A percentile compares a stretch with the other conserved stretches of the same genome.
phyloP scores from a whole-genome alignment of 2,113 vertebrate species.

The Saimiri boliviensis region DNA sequence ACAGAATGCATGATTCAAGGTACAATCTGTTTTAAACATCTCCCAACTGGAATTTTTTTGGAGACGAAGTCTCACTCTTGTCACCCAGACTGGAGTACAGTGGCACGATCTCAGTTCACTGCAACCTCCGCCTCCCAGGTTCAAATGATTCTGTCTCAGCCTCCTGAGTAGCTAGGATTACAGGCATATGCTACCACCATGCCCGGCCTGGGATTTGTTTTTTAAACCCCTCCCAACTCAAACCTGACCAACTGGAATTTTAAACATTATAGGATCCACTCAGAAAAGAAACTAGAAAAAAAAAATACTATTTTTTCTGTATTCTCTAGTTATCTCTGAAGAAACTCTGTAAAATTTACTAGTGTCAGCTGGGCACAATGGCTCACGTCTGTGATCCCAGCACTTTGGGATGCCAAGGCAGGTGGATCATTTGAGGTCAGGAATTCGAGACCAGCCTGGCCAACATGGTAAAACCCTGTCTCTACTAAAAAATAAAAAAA shows the following conservation, averaged over 20 bases:
- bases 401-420: no score
- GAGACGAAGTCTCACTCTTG: no score
- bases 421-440: not conserved
- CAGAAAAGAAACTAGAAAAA: slow-evolving; percentile 24
- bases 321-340: not conserved
- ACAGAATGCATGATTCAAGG: not conserved
- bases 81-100: no score
- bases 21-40: not conserved
- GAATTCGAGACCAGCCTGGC: not conserved
- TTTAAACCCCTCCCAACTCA: no score
- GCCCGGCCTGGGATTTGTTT: no score
- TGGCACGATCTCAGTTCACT: no score
- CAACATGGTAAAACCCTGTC: not conserved
- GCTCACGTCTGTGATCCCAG: no score
- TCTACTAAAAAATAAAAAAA: not conserved
- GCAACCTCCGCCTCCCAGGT: no score
- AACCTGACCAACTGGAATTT: not conserved
- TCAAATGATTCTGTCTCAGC: no score
- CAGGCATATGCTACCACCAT: no score
- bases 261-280: slow-evolving; percentile 3
- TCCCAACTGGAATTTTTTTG: not conserved
- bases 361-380: no score
- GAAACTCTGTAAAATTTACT: not conserved
- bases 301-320: not conserved
- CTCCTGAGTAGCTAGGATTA: no score